Evolutionary conservation across 2,888 invertebrate species (phyloP).

Genomic region (Ypsolopha sequella): DNA sequence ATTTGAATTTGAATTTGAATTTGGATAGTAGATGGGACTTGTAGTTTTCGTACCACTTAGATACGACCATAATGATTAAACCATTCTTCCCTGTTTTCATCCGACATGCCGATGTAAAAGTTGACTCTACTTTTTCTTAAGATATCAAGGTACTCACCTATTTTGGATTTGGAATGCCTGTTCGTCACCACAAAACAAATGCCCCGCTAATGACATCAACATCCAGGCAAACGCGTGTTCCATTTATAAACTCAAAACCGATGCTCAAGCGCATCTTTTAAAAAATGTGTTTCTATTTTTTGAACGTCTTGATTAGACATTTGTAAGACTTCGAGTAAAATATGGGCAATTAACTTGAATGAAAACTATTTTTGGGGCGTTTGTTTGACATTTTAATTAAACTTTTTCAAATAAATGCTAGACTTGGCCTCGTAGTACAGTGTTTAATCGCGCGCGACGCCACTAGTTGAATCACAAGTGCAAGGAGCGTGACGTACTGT

Average conservation of each 20-base stretch:
- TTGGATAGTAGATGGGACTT: too few species aligned
- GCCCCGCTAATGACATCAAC: neutral
- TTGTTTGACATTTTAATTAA: neutral
- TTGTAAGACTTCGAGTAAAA: neutral
- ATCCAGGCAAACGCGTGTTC: neutral
- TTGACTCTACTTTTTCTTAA: too few species aligned
- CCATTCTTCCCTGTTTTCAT: too few species aligned
- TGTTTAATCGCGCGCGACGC: too few species aligned
- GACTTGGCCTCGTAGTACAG: too few species aligned
- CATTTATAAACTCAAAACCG: neutral
- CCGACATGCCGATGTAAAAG: too few species aligned
- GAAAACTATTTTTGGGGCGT: slow-evolving; percentile 6
- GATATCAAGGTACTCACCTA: neutral
- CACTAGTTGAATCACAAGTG: too few species aligned
- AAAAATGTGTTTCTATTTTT: neutral
- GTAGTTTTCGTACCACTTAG: too few species aligned
- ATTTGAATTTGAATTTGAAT: neutral
- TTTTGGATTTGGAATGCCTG: neutral
- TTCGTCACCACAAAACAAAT: neutral
- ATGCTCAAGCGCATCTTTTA: neutral
- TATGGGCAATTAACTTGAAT: slow-evolving; percentile 4
- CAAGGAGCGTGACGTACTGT: too few species aligned
- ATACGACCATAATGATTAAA: too few species aligned
- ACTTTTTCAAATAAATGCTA: neutral
- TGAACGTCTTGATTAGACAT: neutral